These are phyloP conservation scores for Corythornis madagascariensis DNA, from an alignment of 2,113 vertebrate species.

Conservation along the genomic window DNA sequence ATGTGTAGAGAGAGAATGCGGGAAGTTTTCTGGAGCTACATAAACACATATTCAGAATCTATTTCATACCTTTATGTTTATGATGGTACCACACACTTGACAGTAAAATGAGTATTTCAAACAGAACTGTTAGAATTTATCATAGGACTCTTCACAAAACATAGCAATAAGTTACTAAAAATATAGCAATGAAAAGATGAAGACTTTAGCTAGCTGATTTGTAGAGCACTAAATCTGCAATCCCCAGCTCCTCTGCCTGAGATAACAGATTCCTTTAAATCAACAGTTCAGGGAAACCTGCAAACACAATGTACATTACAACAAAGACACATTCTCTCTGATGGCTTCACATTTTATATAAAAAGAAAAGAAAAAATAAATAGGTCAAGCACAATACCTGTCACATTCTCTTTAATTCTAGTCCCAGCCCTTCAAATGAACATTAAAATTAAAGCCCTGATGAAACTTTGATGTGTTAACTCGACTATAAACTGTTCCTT, in stretches of 20 bases:
- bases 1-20: neutral
- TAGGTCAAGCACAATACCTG: neutral
- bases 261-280: slow-evolving; percentile 14
- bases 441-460: neutral
- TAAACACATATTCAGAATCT: neutral
- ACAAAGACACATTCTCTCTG: neutral
- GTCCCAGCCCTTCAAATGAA: neutral
- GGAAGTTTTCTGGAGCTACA: neutral
- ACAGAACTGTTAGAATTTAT: neutral
- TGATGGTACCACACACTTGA: neutral
- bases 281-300: neutral
- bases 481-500: slow-evolving; percentile 22
- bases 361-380: neutral
- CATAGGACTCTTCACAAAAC: neutral
- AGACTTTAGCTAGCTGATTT: neutral
- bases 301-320: neutral
- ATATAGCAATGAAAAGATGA: neutral
- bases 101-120: neutral
- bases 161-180: neutral
- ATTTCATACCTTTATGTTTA: neutral
- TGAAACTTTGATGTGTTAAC: slow-evolving; percentile 23
- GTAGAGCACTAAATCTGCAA: neutral
- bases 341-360: neutral
- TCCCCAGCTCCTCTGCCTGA: neutral
- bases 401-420: neutral